Evolutionary conservation across 2,113 vertebrate genomes (phyloP), one percentile per base, ranked within the genome.

Genomic region (Machaerirhynchus nigripectus): DNA sequence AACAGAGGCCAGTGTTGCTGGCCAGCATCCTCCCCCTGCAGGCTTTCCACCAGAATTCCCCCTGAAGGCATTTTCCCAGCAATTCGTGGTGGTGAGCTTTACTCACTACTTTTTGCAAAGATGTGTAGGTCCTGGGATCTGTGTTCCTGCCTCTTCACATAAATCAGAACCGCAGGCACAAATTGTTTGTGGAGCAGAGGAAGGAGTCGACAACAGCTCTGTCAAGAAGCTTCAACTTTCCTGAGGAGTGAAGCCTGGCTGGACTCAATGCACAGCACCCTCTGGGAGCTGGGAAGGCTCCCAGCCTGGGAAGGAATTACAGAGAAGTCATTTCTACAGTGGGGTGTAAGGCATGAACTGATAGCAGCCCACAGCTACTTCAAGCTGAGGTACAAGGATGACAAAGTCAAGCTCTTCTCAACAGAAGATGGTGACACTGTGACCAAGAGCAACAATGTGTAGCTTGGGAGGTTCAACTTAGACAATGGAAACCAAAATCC

Each of bases 101-200:
- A 23, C 27, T 75, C 37, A 31, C 17, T 30, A 4, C 12, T 55
- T 79, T 57, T 52, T 63, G 22, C 28, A 67, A 35, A 55, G 35
- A 5, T 2, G 0, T 14, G 12, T 46, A 37, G 6, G 8, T 65
- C 24, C 71, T 60, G 57, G 67, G 27, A 61, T 63, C 22, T 1
- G 0, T 22, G 31, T 55, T 75, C 37, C n/a, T 75, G 39, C 28
- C 56, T 87, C 23, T 81, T 77, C n/a, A 17, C 13, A 7, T 28
- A 13, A 82, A 47, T 14, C 47, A 49, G 60, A 75, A 50, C 42
- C 0, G 0, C 47, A 20, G 52, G 39, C 60, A 78, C 65, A 68
- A 46, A 39, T 14, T 21, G 24, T 33, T 33, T n/a, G 56, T 79
- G 44, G 35, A 71, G 67, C 74, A 70, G 83, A 57, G 64, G 31